A percentile compares a stretch with the other conserved stretches of the same genome.
Conservation (phyloP, 2,797 vertebrate species). For the Ispidina picta region DNA sequence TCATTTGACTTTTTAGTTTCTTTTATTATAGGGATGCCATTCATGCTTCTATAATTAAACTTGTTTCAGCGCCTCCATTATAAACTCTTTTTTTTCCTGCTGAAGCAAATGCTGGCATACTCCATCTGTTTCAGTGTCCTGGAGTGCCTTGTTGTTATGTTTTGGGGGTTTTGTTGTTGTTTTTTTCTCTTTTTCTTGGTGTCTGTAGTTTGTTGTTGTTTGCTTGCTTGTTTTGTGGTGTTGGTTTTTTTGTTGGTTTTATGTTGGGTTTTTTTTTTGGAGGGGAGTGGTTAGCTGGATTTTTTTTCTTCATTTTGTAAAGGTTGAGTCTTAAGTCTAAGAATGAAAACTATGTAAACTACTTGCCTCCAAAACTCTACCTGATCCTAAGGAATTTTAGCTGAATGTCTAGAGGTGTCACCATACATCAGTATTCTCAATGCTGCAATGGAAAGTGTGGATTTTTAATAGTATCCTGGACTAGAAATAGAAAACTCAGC, state of each 20-base stretch:
- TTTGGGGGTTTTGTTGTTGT: background rate
- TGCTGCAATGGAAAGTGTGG: background rate
- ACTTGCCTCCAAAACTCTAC: background rate
- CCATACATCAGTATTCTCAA: background rate
- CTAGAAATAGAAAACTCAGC: background rate
- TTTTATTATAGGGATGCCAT: slow-evolving; percentile 37
- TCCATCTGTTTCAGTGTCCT: slow-evolving; percentile 44
- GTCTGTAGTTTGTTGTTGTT: background rate
- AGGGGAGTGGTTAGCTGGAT: accelerated
- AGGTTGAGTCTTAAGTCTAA: background rate
- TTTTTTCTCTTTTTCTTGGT: too few relatives aligned
- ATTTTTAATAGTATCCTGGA: background rate
- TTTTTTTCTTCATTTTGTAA: background rate
- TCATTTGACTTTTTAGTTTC: slow-evolving; percentile 26
- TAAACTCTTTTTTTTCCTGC: background rate
- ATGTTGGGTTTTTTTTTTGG: too few relatives aligned
- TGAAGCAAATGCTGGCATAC: slow-evolving; percentile 15
- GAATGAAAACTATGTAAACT: background rate
- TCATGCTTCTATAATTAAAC: slow-evolving; percentile 58
- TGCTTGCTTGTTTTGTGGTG: background rate
- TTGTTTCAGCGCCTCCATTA: slow-evolving; percentile 8
- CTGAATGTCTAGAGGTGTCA: background rate
- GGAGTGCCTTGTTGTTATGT: background rate
- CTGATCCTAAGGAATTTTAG: background rate
- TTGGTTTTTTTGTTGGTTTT: too few relatives aligned